Base-by-base conservation (phyloP, 2,797 vertebrate genomes). In the Yasuhikotakia modesta region DNA sequence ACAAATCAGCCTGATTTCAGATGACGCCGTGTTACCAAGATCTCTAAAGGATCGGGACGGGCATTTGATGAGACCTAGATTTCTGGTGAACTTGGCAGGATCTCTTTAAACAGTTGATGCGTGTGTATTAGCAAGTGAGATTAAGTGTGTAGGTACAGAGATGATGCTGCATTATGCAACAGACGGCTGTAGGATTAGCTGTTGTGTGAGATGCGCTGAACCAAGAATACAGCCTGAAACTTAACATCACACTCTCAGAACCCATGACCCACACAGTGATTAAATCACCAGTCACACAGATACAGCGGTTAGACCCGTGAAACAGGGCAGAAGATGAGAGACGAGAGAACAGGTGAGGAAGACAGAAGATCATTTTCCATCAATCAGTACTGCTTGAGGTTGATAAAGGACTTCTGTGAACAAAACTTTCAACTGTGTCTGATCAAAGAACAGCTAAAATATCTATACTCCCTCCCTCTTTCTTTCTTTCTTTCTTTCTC, bases 391-490 rank as follows among this genome's bases (percentile, higher is more conserved):
- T 70, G 85, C 79, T 10, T 84, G 84, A 82, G 76, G 82, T 85
- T 85, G 85, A 88, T 87, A 86, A 90, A 85, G 77, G 57, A 50
- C 81, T 87, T 79, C 13, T 53, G 68, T 63, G 68, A 86, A 92
- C 88, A 93, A 89, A 92, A 86, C 73, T 70, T 86, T 81, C 83
- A 86, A 87, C 86, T 91, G 88, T 90, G 76, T 79, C 72, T 82
- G 83, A 90, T 92, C 88, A 90, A 86, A 92, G 88, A 75, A 50
- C 85, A 85, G 85, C 86, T 78, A 84, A 86, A 87, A 82, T 87
- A 85, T 92, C 91, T 89, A 85, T 89, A 82, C 80, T 70, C 80
- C 82, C n/a, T 10, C 10, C 35, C 21, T 58, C 60, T 35, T 5
- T 35, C 32, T 5, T 5, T 7, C 32, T 43, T 10, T 43, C 39